Evolutionary conservation across 1,140 invertebrate species (phyloP).

Genomic region (Glossosoma conforme): DNA sequence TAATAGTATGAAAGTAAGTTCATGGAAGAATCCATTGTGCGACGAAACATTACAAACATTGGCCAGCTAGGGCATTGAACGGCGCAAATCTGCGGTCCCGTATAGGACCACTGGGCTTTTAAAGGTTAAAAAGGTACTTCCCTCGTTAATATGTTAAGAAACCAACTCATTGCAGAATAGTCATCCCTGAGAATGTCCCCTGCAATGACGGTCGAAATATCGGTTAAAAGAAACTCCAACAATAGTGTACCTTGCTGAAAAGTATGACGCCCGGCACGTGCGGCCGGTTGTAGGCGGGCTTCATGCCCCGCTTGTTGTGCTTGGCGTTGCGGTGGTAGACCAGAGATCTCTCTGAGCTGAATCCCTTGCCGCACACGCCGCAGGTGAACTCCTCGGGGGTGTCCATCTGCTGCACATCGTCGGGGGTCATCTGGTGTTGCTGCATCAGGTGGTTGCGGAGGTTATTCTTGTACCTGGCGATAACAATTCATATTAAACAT

Average conservation of each 20-base stretch:
- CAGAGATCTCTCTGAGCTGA: conserved; percentile 43
- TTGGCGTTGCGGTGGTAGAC: conserved; percentile 35
- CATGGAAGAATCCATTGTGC: too few relatives aligned
- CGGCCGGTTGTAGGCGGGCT: background rate
- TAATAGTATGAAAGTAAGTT: too few relatives aligned
- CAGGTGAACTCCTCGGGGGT: conserved; percentile 34
- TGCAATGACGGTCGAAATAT: conserved; percentile 1
- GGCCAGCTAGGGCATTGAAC: too few relatives aligned
- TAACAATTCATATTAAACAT: too few relatives aligned
- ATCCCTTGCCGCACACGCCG: conserved; percentile 39
- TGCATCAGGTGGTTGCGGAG: conserved; percentile 5
- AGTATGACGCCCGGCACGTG: conserved; percentile 23
- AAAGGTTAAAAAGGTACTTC: too few relatives aligned
- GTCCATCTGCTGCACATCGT: conserved; percentile 3
- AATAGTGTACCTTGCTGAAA: conserved; percentile 38
- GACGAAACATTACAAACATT: too few relatives aligned
- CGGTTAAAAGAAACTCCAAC: background rate
- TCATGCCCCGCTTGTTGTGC: conserved; percentile 24
- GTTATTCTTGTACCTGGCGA: conserved; percentile 11
- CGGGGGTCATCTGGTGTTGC: conserved; percentile 3
- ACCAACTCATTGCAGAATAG: too few relatives aligned
- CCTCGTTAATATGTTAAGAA: too few relatives aligned
- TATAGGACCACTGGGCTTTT: too few relatives aligned
- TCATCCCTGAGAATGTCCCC: too few relatives aligned
- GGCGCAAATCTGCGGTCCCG: too few relatives aligned